These are phyloP conservation scores for Arenicola marina DNA, from an alignment of 2,888 invertebrate genomes.

Conservation along the genomic window DNA sequence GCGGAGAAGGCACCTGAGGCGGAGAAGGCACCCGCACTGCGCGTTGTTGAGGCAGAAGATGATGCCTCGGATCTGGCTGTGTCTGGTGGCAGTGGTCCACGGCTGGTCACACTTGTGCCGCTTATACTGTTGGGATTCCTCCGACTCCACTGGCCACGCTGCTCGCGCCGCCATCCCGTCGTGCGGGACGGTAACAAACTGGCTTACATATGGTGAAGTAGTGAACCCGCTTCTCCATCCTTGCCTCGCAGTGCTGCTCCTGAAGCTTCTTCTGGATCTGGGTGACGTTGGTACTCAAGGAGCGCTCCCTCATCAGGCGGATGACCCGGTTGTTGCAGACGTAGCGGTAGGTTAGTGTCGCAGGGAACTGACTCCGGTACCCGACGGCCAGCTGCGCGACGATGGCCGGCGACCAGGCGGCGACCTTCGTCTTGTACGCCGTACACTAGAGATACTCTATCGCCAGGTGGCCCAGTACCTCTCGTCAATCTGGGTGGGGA, in stretches of 20 bases:
- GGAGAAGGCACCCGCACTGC: no score
- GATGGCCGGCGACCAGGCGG: constrained; percentile 30
- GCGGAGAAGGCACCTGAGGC: no score
- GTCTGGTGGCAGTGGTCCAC: no score
- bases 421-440: constrained; percentile 18
- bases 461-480: constrained; percentile 34
- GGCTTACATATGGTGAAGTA: constrained; percentile 23
- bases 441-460: constrained; percentile 30
- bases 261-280: constrained; percentile 27
- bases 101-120: no score
- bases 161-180: no score
- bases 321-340: constrained; percentile 32
- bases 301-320: constrained; percentile 26
- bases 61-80: no score
- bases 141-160: no score
- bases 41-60: no score
- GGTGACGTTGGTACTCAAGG: constrained; percentile 33
- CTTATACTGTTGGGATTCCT: no score
- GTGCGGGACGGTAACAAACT: no score
- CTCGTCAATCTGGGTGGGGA: constrained; percentile 10
- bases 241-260: constrained; percentile 33
- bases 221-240: constrained; percentile 14
- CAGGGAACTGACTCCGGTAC: constrained; percentile 30
- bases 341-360: constrained; percentile 26
- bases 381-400: constrained; percentile 33